Conservation (phyloP, 2,113 vertebrate genomes). For the Proteles cristata region DNA sequence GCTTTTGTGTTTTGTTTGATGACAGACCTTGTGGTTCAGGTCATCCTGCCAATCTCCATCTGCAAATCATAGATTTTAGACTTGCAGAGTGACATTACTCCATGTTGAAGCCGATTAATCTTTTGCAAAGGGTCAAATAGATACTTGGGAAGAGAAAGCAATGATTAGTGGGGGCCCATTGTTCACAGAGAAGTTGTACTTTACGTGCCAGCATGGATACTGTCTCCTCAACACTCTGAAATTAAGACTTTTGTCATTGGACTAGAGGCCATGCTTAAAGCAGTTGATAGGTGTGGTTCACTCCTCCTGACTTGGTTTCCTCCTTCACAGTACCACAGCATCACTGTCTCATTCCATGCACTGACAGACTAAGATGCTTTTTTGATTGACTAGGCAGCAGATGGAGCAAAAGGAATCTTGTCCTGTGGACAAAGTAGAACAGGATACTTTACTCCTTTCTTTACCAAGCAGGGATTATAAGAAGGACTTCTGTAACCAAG, state of each 20-base stretch:
- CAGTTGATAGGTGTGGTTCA: fast-evolving
- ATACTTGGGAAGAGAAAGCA: conserved; percentile 10
- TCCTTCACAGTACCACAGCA: not conserved
- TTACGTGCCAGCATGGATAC: not conserved
- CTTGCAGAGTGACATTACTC: not conserved
- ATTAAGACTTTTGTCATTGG: not conserved
- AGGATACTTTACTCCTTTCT: not conserved
- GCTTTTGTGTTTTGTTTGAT: not conserved
- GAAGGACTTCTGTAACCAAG: not conserved
- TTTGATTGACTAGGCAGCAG: not conserved
- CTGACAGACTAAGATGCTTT: not conserved
- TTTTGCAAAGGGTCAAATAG: conserved; percentile 38
- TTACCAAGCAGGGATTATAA: not conserved
- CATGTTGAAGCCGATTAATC: conserved; percentile 11
- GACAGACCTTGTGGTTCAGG: conserved; percentile 16
- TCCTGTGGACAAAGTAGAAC: not conserved
- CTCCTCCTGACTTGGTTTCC: conserved; percentile 3
- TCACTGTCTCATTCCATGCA: not conserved
- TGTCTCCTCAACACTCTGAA: conserved; percentile 26
- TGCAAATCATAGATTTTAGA: conserved; percentile 56
- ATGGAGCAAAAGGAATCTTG: not conserved
- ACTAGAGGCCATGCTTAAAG: not conserved
- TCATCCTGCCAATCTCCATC: not conserved
- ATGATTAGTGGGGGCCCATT: not conserved
- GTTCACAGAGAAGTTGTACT: not conserved